phyloP scores from a whole-genome alignment of 2,113 vertebrate genomes.

The Sander vitreus region DNA sequence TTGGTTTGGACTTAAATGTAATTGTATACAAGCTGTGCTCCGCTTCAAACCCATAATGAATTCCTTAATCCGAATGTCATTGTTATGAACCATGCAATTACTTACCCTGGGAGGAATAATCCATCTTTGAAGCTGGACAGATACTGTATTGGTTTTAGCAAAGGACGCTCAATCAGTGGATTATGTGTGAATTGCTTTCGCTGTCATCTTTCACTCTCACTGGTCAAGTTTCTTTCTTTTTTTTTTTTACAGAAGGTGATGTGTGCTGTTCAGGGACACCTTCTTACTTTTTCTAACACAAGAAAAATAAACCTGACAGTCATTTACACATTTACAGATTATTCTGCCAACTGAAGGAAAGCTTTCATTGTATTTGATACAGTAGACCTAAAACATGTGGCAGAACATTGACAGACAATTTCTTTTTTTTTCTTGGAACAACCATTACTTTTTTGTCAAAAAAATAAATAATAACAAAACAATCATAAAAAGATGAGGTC shows the following conservation, averaged over 20 bases:
- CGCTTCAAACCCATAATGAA: constrained; percentile 80
- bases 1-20: constrained; percentile 81
- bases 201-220: constrained; percentile 28
- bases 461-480: no score
- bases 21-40: constrained; percentile 86
- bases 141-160: constrained; percentile 73
- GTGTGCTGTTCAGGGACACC: neutral
- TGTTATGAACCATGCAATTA: constrained; percentile 87
- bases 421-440: no score
- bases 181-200: constrained; percentile 61
- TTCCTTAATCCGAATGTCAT: constrained; percentile 87
- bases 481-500: no score
- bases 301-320: neutral
- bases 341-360: neutral
- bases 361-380: neutral
- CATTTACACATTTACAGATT: neutral
- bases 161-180: constrained; percentile 61
- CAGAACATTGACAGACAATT: no score
- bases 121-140: constrained; percentile 78
- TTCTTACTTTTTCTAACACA: neutral
- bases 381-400: neutral
- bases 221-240: neutral
- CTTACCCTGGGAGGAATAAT: constrained; percentile 83
- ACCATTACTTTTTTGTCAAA: neutral
- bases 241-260: neutral